Conservation (phyloP, 2,888 invertebrate genomes). For the Antheraea yamamai region DNA sequence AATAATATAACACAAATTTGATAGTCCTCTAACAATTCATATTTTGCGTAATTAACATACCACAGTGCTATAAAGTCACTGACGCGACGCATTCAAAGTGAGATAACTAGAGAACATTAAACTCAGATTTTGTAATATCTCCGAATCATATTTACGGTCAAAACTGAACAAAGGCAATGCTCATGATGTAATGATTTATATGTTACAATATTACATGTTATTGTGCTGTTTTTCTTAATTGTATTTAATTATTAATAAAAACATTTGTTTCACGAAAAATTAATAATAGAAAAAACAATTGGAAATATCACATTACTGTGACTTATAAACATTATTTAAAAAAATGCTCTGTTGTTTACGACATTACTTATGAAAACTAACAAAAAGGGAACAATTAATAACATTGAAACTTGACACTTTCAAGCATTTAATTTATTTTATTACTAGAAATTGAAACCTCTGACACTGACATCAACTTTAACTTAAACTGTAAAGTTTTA, state of each 20-base stretch:
- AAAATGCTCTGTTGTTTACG: not conserved
- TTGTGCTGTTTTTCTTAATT: not conserved
- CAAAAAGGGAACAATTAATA: not conserved
- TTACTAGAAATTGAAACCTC: not conserved
- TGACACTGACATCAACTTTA: not conserved
- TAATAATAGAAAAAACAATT: not conserved
- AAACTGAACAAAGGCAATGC: no score
- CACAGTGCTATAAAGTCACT: no score
- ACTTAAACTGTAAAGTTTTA: not conserved
- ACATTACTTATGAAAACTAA: not conserved
- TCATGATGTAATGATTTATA: not conserved
- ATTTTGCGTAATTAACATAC: no score
- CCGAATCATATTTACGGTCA: no score
- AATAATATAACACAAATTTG: no score
- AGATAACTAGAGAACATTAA: no score
- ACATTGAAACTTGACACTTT: not conserved
- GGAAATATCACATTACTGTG: not conserved
- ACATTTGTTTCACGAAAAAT: not conserved
- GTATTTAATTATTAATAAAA: not conserved
- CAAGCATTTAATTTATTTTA: not conserved
- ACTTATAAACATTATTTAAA: not conserved
- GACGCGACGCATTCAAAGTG: no score
- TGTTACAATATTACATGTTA: not conserved
- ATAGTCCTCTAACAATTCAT: no score
- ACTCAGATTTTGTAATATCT: no score